phyloP scores from a whole-genome alignment of 2,113 vertebrate genomes.

The Herpailurus yagouaroundi region DNA sequence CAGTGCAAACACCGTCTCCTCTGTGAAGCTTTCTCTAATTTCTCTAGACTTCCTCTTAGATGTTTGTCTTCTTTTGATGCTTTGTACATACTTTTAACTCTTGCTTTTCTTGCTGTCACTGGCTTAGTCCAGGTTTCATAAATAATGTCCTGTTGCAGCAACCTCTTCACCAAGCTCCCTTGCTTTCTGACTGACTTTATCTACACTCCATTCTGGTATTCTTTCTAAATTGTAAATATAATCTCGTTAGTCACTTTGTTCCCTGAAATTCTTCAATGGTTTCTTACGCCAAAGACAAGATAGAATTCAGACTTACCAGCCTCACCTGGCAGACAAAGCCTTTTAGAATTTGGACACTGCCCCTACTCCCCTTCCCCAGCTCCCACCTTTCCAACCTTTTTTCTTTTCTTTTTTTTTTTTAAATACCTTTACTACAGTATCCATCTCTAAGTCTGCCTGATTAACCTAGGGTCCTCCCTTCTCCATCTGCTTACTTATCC shows the following conservation, averaged over 20 bases:
- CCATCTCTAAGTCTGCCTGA: neutral
- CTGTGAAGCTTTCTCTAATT: constrained; percentile 31
- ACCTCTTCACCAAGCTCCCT: neutral
- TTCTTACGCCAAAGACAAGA: constrained; percentile 24
- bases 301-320: constrained; percentile 1
- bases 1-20: neutral
- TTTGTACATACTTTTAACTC: neutral
- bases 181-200: constrained; percentile 41
- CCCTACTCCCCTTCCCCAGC: neutral
- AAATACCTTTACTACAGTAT: neutral
- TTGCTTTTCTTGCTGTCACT: constrained; percentile 24
- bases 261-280: constrained; percentile 13
- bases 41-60: constrained; percentile 7
- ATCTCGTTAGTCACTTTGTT: constrained; percentile 32
- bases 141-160: neutral
- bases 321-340: neutral
- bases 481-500: neutral
- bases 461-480: neutral
- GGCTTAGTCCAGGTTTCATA: constrained; percentile 14
- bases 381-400: neutral
- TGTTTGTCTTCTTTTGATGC: constrained; percentile 39
- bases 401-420: neutral
- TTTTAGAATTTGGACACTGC: neutral
- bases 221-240: constrained; percentile 26
- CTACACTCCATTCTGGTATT: neutral